Conservation (phyloP, 1,140 invertebrate species). For the Sesamia nonagrioides region DNA sequence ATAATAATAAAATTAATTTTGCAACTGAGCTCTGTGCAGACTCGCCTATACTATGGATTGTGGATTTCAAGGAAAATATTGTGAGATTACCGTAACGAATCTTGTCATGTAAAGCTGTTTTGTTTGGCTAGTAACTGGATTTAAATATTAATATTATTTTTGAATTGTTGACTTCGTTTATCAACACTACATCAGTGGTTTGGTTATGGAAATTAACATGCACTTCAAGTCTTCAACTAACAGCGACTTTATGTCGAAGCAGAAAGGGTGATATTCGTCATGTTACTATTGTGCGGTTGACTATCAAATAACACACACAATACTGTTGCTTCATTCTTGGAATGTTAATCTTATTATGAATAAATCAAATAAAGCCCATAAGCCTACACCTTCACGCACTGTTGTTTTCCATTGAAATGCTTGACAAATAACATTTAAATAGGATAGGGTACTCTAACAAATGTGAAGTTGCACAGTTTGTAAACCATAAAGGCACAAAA, state of each 20-base stretch:
- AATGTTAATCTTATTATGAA: background rate
- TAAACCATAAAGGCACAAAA: conserved; percentile 3
- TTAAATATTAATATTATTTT: background rate
- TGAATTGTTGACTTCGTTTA: no score
- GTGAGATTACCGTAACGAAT: conserved; percentile 18
- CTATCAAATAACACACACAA: background rate
- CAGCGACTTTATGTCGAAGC: no score
- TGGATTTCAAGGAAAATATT: conserved; percentile 44
- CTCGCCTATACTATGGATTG: background rate
- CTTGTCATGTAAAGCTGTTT: background rate
- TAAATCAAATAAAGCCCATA: background rate
- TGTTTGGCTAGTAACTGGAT: background rate
- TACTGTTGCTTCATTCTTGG: background rate
- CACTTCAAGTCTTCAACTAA: no score
- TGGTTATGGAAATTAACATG: no score
- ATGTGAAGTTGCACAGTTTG: background rate
- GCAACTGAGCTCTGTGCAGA: conserved; percentile 32
- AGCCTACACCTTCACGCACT: background rate
- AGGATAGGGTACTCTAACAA: background rate
- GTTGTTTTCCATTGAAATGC: background rate
- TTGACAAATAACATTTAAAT: no score
- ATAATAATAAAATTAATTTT: conserved; percentile 51
- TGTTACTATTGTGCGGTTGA: no score
- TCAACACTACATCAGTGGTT: no score
- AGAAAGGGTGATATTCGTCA: no score